Base-by-base conservation (phyloP, 2,888 invertebrate genomes). In the Lepidonotus clava region DNA sequence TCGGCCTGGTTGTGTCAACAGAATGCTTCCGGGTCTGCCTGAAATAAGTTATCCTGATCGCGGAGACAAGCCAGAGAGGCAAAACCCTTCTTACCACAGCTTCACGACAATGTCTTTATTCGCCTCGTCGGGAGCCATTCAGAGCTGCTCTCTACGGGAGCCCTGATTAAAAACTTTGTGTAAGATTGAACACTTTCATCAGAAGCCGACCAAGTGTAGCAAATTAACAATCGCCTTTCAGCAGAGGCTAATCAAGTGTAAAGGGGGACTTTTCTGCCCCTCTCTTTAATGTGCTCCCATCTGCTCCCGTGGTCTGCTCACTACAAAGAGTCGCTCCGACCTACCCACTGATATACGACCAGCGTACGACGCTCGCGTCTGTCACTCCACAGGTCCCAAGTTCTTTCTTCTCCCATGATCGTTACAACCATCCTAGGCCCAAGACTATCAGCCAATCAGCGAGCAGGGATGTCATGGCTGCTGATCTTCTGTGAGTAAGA, bases 221-320 rank as follows among this genome's bases (percentile, higher is more conserved):
- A 61, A 61, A 61, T 61, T 61, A 61, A 61, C 61, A 61, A 61
- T 61, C 28, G 61, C 61, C 28, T 61, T 61, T 28, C 61, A 1
- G 61, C 11, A 1, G 28, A 24, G 28, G 24, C 28, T 61, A 61
- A 61, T 61, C 61, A 61, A 28, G 61, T 24, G 61, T 28, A 61
- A 61, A 61, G 24, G 61, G 24, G 61, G 61, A 32, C 24, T 2
- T 61, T 61, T 61, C 28, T 28, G 61, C 61, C 2, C 53, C 53
- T 11, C 61, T 61, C n/a, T 61, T 61, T 61, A 61, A 61, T 61
- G 28, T 61, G 61, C 28, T 28, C 4, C 11, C 21, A 61, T n/a
- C n/a, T n/a, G n/a, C n/a, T n/a, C n/a, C n/a, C n/a, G n/a, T 28
- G 61, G 61, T 6, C 28, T 1, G 61, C 24, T 61, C 24, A 24